Base-by-base conservation (phyloP, 2,888 invertebrate genomes). In the Cylloceria caligata region DNA sequence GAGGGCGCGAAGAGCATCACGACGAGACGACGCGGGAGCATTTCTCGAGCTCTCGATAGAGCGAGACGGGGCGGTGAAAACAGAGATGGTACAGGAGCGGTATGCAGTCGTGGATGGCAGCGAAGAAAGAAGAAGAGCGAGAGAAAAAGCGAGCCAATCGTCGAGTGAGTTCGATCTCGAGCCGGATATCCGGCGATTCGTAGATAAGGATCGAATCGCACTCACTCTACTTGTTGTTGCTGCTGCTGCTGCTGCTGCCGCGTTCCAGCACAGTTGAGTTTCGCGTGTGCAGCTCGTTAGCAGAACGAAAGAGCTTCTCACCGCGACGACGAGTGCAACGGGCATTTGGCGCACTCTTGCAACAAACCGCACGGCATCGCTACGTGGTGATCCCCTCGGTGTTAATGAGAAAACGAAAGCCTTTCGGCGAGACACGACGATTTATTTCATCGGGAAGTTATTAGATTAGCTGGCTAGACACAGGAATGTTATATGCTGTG, bases 401-500 rank as follows among this genome's bases (percentile, higher is more conserved):
- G 81, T 81, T 86, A 88, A 88, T 82, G 87, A 86, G 85, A 84
- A 83, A 85, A 83, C 81, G 81, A 88, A 86, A 86, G 72, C 83
- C 76, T n/a, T n/a, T n/a, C n/a, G n/a, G 78, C 73, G 72, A 80
- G 24, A 69, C 68, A 55, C 69, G 75, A 45, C 77, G 81, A 86
- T 87, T 87, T 85, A 81, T 83, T 83, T 65, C 52, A 78, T 68
- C 47, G 39, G 42, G 36, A 81, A 72, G 45, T 72, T 71, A 74
- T 52, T 65, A 49, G 71, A 72, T 73, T 62, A 47, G 60, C 30
- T 21, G 9, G n/a, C 13, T 68, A 45, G 21, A 24, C 42, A 45
- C 39, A 75, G 62, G 64, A 71, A 79, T 71, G 16, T 34, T 65
- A 69, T 65, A 57, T 68, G 34, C 11, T 47, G 39, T 16, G 21